These are phyloP conservation scores for Hesperia comma DNA, from an alignment of 2,888 invertebrate species.

Conservation along the genomic window DNA sequence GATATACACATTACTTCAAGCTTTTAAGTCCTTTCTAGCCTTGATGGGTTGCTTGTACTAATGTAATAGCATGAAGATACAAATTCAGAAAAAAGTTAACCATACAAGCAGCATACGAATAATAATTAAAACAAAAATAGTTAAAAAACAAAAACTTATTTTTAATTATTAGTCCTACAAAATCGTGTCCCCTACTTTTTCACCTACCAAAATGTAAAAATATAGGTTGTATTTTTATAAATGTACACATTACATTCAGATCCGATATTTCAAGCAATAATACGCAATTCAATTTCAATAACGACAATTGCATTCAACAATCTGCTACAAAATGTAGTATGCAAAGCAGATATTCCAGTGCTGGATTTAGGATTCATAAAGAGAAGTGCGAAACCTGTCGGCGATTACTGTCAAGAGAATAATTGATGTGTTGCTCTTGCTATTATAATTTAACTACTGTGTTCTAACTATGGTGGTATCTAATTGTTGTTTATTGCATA, in stretches of 20 bases:
- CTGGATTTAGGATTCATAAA: slow-evolving; percentile 31
- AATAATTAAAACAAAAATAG: no score
- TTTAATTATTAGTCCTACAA: no score
- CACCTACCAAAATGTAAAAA: no score
- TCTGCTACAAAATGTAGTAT: slow-evolving; percentile 26
- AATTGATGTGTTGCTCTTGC: slow-evolving; percentile 21
- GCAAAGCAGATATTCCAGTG: slow-evolving; percentile 26
- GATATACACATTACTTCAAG: no score
- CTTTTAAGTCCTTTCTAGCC: no score
- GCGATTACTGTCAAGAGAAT: slow-evolving; percentile 20
- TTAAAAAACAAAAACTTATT: no score
- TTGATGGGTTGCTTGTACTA: no score
- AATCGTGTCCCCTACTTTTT: no score
- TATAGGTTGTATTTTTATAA: no score
- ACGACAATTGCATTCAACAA: slow-evolving; percentile 15
- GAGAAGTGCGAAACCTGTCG: slow-evolving; percentile 11
- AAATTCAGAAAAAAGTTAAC: no score
- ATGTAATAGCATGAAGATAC: no score
- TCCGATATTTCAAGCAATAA: background rate
- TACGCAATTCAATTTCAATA: slow-evolving; percentile 22
- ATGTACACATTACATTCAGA: background rate
- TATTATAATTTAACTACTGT: slow-evolving; percentile 13
- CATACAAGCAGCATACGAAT: no score
- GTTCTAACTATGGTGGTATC: slow-evolving; percentile 8
- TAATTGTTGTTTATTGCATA: slow-evolving; percentile 22